Evolutionary conservation across 1,140 invertebrate species (phyloP).

Genomic region (Procambarus clarkii): DNA sequence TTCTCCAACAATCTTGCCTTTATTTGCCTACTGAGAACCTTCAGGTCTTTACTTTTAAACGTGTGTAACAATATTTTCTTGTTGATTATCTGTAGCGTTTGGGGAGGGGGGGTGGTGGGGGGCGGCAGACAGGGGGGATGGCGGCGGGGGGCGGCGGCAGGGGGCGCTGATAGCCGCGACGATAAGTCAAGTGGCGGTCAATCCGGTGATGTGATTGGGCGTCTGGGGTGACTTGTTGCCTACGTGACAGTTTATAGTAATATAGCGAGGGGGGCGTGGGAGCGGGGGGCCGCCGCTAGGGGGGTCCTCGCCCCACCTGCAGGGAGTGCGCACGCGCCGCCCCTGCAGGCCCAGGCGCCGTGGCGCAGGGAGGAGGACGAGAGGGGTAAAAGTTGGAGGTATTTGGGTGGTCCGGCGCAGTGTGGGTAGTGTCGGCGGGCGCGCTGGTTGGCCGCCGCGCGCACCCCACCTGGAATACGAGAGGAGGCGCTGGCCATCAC

Average conservation of each 20-base stretch:
- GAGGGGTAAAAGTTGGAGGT: slow-evolving; percentile 3
- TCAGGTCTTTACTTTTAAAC: no score
- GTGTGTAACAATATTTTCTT: no score
- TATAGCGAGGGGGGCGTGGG: neutral
- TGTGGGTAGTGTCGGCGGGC: slow-evolving; percentile 25
- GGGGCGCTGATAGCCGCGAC: neutral
- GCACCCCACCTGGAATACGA: slow-evolving; percentile 19
- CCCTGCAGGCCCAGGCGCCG: neutral
- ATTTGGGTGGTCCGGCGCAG: slow-evolving; percentile 35
- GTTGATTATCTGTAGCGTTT: no score
- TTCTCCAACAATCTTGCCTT: no score
- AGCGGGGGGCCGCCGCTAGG: neutral
- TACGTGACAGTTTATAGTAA: slow-evolving; percentile 14
- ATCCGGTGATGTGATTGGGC: slow-evolving; percentile 23
- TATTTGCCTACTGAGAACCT: no score
- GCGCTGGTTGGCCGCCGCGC: slow-evolving; percentile 37
- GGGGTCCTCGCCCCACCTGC: neutral
- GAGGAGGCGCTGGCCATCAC: slow-evolving; percentile 24
- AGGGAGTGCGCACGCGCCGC: neutral
- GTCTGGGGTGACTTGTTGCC: slow-evolving; percentile 19
- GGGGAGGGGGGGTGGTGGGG: neutral
- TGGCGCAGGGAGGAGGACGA: slow-evolving; percentile 10
- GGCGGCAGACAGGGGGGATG: neutral
- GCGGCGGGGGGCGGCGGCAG: neutral
- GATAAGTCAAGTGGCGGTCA: slow-evolving; percentile 1